A percentile compares a stretch with the other conserved stretches of the same genome.
Conservation (phyloP, 2,888 invertebrate genomes). For the Phalera bucephala region DNA sequence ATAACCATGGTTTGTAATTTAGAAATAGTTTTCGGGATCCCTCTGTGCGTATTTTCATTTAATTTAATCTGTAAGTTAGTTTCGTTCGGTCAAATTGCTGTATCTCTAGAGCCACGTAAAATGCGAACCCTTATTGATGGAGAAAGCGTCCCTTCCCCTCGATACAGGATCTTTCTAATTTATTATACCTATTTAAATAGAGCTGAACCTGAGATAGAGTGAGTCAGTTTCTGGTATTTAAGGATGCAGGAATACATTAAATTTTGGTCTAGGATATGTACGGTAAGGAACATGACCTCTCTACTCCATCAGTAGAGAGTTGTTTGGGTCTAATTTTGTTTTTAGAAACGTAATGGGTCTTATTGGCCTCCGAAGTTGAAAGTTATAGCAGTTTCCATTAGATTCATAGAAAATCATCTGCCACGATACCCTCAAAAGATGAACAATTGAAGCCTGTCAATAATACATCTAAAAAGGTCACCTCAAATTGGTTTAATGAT, state of each 20-base stretch:
- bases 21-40: constrained; percentile 4
- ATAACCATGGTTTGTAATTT: background rate
- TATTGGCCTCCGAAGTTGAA: no score
- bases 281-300: no score
- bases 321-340: no score
- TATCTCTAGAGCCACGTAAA: constrained; percentile 31
- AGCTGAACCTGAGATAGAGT: background rate
- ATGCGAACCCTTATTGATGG: constrained; percentile 34
- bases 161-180: constrained; percentile 9
- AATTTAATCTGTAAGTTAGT: constrained; percentile 33
- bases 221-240: background rate
- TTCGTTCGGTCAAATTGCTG: constrained; percentile 25
- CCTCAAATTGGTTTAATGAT: no score
- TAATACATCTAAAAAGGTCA: no score
- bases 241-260: background rate
- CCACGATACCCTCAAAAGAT: no score
- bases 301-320: no score
- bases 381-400: no score
- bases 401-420: no score
- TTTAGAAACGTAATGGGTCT: no score
- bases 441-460: no score
- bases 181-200: background rate
- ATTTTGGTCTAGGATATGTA: background rate
- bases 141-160: constrained; percentile 18
- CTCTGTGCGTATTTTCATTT: constrained; percentile 29